phyloP scores from a whole-genome alignment of 2,797 vertebrate genomes.

The Coregonus sp. region DNA sequence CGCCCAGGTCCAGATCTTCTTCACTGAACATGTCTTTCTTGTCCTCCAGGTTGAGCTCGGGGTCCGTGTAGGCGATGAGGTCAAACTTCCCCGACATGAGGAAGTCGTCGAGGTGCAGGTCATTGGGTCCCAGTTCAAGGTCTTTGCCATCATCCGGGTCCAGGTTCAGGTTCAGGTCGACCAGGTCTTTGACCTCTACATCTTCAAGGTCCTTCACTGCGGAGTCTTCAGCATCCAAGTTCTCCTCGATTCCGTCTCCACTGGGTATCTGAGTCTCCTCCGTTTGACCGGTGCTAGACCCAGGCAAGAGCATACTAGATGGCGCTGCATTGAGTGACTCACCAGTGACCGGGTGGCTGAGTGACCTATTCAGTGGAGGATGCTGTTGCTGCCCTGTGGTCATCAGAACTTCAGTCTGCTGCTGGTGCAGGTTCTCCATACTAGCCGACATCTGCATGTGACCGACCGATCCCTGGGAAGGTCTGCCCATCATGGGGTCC shows the following conservation, averaged over 20 bases:
- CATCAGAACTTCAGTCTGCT: constrained; percentile 52
- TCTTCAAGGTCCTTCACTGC: constrained; percentile 95
- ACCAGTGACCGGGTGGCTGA: constrained; percentile 63
- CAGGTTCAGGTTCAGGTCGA: constrained; percentile 93
- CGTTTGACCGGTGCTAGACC: constrained; percentile 55
- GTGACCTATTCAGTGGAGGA: constrained; percentile 64
- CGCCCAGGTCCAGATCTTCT: constrained; percentile 86
- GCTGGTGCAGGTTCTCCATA: constrained; percentile 75
- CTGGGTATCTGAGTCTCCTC: constrained; percentile 55
- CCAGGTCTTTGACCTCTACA: constrained; percentile 96
- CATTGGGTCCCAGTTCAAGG: constrained; percentile 90
- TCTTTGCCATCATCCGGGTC: constrained; percentile 93
- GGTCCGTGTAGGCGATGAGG: constrained; percentile 95
- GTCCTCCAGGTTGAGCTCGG: constrained; percentile 92
- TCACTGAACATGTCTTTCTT: constrained; percentile 97
- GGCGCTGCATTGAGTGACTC: constrained; percentile 65
- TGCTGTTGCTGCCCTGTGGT: constrained; percentile 67
- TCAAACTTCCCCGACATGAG: constrained; percentile 93
- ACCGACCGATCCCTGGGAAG: constrained; percentile 62
- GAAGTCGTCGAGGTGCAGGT: constrained; percentile 95
- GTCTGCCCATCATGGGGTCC: constrained; percentile 66
- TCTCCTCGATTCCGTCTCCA: constrained; percentile 82
- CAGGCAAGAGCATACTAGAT: constrained; percentile 40
- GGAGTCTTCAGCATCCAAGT: constrained; percentile 89
- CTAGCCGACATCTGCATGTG: constrained; percentile 64